Evolutionary conservation across 2,113 vertebrate species (phyloP).

Genomic region (Microtus richardsoni): DNA sequence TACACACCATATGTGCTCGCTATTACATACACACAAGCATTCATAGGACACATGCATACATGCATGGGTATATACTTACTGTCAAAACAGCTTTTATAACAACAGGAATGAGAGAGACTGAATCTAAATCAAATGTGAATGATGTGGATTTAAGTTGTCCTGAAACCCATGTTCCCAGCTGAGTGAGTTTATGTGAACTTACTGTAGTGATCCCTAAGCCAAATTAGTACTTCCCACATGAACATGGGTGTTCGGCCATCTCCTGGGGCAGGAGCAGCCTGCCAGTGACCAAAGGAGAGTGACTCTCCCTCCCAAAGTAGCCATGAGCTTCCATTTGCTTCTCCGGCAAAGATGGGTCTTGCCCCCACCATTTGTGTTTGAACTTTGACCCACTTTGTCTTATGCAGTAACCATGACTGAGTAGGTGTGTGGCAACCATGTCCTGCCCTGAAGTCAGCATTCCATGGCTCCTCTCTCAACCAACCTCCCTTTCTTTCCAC

Average conservation of each 20-base stretch:
- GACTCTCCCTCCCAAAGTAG: neutral
- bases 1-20: neutral
- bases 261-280: too few relatives aligned
- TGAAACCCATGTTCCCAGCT: neutral
- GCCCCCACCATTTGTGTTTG: neutral
- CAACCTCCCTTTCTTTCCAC: neutral
- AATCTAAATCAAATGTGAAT: neutral
- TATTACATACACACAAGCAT: neutral
- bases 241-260: neutral
- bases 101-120: neutral
- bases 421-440: neutral
- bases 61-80: neutral
- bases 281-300: neutral
- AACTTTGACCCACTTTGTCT: neutral
- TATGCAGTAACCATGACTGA: neutral
- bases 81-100: neutral
- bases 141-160: neutral
- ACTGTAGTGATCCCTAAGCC: neutral
- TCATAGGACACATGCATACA: too few relatives aligned
- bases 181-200: neutral
- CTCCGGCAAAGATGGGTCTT: neutral
- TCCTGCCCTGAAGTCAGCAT: neutral
- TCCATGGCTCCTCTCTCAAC: too few relatives aligned
- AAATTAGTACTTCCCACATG: too few relatives aligned
- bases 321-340: neutral